Percentiles rank a stretch among this genome's conserved stretches.
phyloP scores from a whole-genome alignment of 2,888 invertebrate genomes.

The Pollenia labialis region DNA sequence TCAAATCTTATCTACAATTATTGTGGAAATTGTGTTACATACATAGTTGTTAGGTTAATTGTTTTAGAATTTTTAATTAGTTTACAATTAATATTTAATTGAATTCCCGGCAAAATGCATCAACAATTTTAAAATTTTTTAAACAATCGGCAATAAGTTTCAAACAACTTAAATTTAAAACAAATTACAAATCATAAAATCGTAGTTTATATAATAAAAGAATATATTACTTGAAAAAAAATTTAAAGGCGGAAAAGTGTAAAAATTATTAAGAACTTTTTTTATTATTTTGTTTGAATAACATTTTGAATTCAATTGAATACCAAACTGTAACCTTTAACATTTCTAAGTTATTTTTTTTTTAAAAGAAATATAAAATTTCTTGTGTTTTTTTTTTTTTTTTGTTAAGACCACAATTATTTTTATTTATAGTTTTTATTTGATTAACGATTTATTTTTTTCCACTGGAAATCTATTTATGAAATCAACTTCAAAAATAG shows the following conservation, averaged over 20 bases:
- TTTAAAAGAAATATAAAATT: not conserved
- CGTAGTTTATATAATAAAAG: not conserved
- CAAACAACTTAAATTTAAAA: not conserved
- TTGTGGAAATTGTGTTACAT: too few species aligned
- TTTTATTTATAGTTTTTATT: slow-evolving; percentile 29
- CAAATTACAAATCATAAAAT: not conserved
- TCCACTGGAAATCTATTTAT: slow-evolving; percentile 9
- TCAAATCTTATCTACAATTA: too few species aligned
- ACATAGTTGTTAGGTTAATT: not conserved
- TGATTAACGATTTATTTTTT: slow-evolving; percentile 40
- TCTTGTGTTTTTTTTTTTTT: not conserved
- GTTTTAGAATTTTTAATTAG: not conserved
- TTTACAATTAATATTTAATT: not conserved
- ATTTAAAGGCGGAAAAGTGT: not conserved
- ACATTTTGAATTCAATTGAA: not conserved
- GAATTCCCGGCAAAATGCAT: not conserved
- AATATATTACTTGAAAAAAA: not conserved
- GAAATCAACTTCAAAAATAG: not conserved
- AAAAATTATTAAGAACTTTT: too few species aligned
- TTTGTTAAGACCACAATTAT: slow-evolving; percentile 41
- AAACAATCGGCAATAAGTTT: not conserved
- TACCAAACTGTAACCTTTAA: slow-evolving; percentile 25
- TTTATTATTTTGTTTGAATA: too few species aligned
- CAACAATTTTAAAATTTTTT: not conserved
- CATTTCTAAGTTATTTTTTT: not conserved